Evolutionary conservation across 2,797 vertebrate species (phyloP).

Genomic region (Dendrocincla tyrannina): DNA sequence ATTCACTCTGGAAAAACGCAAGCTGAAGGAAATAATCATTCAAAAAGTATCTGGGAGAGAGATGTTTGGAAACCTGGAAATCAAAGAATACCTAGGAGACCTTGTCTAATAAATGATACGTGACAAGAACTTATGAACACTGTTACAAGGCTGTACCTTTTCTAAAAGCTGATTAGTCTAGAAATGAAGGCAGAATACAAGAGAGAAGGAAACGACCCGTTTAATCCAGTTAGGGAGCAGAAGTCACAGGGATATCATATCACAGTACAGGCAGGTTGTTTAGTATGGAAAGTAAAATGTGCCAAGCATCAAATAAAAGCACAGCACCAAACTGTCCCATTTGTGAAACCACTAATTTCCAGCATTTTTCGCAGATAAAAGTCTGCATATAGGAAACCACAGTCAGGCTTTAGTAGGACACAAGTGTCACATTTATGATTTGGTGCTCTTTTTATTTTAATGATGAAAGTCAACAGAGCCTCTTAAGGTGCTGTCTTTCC

Average conservation of each 20-base stretch:
- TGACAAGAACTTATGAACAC: background rate
- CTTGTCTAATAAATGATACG: background rate
- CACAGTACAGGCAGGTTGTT: background rate
- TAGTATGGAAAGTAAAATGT: background rate
- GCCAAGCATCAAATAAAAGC: background rate
- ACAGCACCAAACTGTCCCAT: rapidly evolving
- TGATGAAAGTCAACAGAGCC: background rate
- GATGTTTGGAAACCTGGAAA: conserved; percentile 52
- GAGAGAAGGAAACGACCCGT: background rate
- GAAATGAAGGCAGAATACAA: background rate
- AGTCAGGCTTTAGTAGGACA: background rate
- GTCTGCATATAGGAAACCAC: background rate
- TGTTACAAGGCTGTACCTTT: background rate
- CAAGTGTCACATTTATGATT: background rate
- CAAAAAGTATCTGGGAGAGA: conserved; percentile 36
- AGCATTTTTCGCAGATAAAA: background rate
- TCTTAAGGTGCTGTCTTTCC: background rate
- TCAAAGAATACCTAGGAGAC: conserved; percentile 49
- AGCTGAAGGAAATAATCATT: conserved; percentile 55
- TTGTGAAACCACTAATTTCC: background rate
- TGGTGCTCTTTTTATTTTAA: background rate
- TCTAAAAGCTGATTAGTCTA: background rate
- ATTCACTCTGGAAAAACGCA: conserved; percentile 57
- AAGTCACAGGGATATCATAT: background rate
- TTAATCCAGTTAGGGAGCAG: background rate